Conservation (phyloP, 2,888 invertebrate species). For the Nephrotoma guestfalica region DNA sequence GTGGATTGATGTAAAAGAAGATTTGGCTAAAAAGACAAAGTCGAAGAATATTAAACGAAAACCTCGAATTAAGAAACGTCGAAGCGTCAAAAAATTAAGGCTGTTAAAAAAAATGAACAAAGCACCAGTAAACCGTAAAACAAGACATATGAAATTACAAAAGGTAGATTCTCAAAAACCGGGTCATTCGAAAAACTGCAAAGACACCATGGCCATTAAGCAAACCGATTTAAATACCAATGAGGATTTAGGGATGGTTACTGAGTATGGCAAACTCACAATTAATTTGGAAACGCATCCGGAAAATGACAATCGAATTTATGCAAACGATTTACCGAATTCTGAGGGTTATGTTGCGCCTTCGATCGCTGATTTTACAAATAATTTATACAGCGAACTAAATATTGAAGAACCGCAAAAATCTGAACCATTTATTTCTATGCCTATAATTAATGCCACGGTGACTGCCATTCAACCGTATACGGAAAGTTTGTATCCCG, state of each 20-base stretch:
- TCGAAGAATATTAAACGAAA: not conserved
- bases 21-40: not conserved
- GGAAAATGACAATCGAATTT: not conserved
- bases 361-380: not conserved
- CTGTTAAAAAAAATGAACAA: not conserved
- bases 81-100: not conserved
- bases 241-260: not conserved
- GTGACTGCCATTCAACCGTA: not conserved
- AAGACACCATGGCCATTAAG: not conserved
- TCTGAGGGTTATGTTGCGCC: not conserved
- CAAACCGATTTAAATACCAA: not conserved
- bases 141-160: not conserved
- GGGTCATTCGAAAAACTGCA: not conserved
- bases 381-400: not conserved
- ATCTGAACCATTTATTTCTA: not conserved
- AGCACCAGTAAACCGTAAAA: not conserved
- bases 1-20: not conserved
- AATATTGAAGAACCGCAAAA: not conserved
- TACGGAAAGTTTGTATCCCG: not conserved
- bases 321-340: not conserved
- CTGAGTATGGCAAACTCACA: not conserved
- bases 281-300: not conserved
- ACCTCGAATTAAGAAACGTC: not conserved
- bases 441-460: not conserved
- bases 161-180: not conserved